These are phyloP conservation scores for Cetoscarus ocellatus DNA, from an alignment of 2,797 vertebrate species.

Conservation along the genomic window DNA sequence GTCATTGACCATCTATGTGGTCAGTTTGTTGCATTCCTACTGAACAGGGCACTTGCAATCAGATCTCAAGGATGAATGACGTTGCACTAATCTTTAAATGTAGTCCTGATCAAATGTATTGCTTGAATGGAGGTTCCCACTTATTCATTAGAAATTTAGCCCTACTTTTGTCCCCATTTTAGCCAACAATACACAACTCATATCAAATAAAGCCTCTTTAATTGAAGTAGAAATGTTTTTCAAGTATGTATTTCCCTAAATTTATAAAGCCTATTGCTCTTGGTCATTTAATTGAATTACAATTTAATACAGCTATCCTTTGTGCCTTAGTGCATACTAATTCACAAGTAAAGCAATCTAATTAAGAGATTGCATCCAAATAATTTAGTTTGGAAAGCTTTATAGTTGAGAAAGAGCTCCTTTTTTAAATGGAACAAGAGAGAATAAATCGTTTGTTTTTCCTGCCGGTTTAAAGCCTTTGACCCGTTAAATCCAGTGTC, in stretches of 20 bases:
- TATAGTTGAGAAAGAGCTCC: conserved; percentile 30
- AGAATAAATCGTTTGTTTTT: not conserved
- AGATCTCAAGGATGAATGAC: no score
- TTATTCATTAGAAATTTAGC: not conserved
- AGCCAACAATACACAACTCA: no score
- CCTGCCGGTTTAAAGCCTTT: conserved; percentile 26
- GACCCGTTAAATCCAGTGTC: conserved; percentile 30
- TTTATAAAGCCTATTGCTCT: conserved; percentile 23
- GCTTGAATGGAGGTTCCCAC: not conserved
- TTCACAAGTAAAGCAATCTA: conserved; percentile 47
- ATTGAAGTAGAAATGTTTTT: no score
- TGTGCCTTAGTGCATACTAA: conserved; percentile 36
- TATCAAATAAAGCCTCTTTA: not conserved
- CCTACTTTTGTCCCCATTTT: no score
- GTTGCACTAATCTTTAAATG: no score
- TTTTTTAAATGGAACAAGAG: conserved; percentile 1
- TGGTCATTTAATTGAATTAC: conserved; percentile 42
- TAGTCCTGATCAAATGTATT: no score
- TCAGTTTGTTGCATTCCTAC: no score
- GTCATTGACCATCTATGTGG: no score
- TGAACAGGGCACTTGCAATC: no score
- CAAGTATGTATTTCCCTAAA: no score
- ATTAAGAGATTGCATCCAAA: conserved; percentile 66
- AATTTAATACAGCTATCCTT: conserved; percentile 41
- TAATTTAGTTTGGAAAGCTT: conserved; percentile 46